A percentile compares a stretch with the other conserved stretches of the same genome.
These are phyloP conservation scores for Diadromus collaris DNA, from an alignment of 2,888 invertebrate species.

Conservation along the genomic window DNA sequence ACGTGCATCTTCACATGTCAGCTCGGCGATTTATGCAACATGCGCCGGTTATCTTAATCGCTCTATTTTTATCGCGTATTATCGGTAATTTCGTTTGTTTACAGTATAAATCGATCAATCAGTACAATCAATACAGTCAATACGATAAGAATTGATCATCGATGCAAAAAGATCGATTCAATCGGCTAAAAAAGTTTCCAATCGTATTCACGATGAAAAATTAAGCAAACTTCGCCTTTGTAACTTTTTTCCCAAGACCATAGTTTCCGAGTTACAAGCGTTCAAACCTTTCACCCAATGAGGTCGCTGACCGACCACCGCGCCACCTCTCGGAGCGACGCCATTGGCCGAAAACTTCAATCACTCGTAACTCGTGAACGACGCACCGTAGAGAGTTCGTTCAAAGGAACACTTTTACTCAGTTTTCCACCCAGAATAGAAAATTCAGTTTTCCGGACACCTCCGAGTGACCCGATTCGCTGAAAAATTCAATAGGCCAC, in stretches of 20 bases:
- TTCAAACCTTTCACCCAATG: background rate
- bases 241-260: background rate
- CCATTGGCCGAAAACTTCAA: background rate
- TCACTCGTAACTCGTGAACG: background rate
- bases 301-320: background rate
- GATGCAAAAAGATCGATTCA: background rate
- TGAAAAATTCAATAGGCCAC: background rate
- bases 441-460: background rate
- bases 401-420: background rate
- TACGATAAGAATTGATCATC: background rate
- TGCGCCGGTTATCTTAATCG: background rate
- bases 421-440: background rate
- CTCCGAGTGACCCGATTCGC: background rate
- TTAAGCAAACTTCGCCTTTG: background rate
- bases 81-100: background rate
- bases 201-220: background rate
- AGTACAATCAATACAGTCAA: background rate
- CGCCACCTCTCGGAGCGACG: background rate
- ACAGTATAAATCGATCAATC: background rate
- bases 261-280: background rate
- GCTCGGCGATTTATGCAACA: constrained; percentile 10
- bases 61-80: background rate
- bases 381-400: background rate
- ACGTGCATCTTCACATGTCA: constrained; percentile 27
- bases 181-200: background rate